Evolutionary conservation across 2,888 invertebrate genomes (phyloP).

Genomic region (Lepidocyrtoides sp.): DNA sequence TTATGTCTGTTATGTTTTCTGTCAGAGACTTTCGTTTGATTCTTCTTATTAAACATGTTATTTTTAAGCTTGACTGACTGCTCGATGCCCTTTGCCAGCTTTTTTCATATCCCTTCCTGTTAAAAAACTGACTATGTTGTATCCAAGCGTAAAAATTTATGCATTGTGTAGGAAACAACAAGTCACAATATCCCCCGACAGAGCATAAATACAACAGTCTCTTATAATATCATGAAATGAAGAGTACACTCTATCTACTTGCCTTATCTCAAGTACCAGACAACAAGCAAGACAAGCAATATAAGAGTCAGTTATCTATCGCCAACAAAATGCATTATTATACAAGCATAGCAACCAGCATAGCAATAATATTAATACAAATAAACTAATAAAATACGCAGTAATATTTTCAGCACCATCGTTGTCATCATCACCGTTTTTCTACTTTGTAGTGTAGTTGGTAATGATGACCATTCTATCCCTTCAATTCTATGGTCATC

Average conservation of each 20-base stretch:
- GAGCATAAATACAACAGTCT: no score
- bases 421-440: not conserved
- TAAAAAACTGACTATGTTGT: not conserved
- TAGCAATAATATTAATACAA: not conserved
- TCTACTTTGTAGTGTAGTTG: not conserved
- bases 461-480: not conserved
- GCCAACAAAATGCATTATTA: not conserved
- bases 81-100: not conserved
- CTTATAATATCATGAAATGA: no score
- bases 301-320: not conserved
- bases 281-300: slow-evolving; percentile 1
- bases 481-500: not conserved
- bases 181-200: not conserved
- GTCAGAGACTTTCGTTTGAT: not conserved
- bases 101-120: not conserved
- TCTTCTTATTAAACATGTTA: not conserved
- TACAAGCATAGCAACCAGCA: not conserved
- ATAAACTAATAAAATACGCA: not conserved
- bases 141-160: not conserved
- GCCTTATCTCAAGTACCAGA: slow-evolving; percentile 45
- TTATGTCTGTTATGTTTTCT: not conserved
- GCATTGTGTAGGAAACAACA: not conserved
- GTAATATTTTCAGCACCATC: not conserved
- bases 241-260: not conserved
- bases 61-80: slow-evolving; percentile 37